Conservation (phyloP, 2,113 vertebrate genomes). For the Ancistrus triradiatus region DNA sequence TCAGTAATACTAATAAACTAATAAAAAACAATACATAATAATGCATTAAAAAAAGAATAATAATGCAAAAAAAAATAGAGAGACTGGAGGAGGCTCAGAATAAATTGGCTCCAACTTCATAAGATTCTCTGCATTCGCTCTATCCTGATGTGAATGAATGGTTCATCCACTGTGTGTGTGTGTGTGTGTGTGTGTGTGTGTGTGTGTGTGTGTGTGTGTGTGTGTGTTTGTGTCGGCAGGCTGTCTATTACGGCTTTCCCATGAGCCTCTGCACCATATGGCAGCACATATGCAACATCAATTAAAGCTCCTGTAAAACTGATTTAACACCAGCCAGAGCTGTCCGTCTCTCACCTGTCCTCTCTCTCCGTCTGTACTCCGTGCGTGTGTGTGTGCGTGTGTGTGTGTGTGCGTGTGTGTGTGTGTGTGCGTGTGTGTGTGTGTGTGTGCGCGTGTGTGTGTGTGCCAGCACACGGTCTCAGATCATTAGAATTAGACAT, state of each 20-base stretch:
- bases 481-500: no score
- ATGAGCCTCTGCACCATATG: constrained; percentile 72
- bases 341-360: constrained; percentile 52
- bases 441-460: no score
- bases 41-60: no score
- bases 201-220: constrained; percentile 1
- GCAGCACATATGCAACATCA: constrained; percentile 76
- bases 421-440: background rate
- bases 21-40: no score
- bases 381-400: background rate
- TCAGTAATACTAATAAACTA: no score
- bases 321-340: constrained; percentile 69
- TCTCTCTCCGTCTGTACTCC: no score
- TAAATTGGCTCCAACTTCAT: no score
- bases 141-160: constrained; percentile 50
- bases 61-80: no score
- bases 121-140: no score
- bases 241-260: constrained; percentile 75
- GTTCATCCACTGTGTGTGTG: constrained; percentile 72
- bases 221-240: constrained; percentile 60
- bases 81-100: no score
- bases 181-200: background rate
- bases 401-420: constrained; percentile 17
- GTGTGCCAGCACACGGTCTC: no score
- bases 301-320: constrained; percentile 79